phyloP scores from a whole-genome alignment of 1,140 invertebrate genomes.

The Coenobita brevimanus region DNA sequence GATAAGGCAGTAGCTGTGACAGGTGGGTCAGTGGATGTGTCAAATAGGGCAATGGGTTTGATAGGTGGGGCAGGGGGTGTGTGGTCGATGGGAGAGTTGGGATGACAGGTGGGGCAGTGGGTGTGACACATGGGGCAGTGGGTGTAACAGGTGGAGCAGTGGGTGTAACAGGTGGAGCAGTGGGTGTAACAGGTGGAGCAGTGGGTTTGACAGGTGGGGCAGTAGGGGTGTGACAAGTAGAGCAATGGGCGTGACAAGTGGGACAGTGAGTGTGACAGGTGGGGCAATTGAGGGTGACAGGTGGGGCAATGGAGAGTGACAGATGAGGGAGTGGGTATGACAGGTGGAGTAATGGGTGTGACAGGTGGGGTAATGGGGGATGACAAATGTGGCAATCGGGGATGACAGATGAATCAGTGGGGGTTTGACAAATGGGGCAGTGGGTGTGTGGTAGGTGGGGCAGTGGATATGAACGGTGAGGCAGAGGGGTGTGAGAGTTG shows the following conservation, averaged over 20 bases:
- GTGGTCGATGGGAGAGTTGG: no score
- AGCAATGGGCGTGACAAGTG: not conserved
- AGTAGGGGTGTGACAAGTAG: no score
- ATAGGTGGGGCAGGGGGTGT: not conserved
- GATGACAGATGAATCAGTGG: not conserved
- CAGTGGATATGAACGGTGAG: no score
- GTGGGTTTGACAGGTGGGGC: no score
- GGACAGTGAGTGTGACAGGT: not conserved
- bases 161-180: no score
- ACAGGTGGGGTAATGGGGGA: not conserved
- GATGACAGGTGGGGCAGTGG: not conserved
- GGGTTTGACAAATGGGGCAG: not conserved
- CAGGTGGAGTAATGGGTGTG: not conserved
- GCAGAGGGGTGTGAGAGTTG: not conserved
- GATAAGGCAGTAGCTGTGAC: not conserved
- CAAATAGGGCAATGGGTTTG: not conserved
- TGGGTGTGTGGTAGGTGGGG: no score
- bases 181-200: no score
- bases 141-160: no score
- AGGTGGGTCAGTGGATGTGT: not conserved
- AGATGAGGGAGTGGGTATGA: not conserved
- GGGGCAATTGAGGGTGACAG: not conserved
- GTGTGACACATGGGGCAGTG: no score
- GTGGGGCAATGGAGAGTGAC: not conserved
- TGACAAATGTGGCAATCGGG: not conserved